Conservation (phyloP, 2,888 invertebrate genomes). For the Noctua comes region DNA sequence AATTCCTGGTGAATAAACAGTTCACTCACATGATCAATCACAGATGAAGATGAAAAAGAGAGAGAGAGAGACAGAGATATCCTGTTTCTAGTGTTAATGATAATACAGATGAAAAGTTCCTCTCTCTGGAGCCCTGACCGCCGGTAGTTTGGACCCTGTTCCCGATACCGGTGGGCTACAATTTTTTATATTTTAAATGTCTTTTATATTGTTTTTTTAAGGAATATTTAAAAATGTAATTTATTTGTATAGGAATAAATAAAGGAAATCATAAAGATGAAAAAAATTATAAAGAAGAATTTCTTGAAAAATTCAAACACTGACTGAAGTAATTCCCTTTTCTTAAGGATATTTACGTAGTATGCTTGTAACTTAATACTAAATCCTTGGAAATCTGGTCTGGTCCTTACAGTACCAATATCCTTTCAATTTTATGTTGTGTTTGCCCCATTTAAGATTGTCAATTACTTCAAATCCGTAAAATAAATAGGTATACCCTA, state of each 20-base stretch:
- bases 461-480: neutral
- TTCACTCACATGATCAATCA: neutral
- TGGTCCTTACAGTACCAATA: neutral
- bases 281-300: neutral
- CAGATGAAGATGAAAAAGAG: neutral
- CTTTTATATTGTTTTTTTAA: no score
- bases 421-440: neutral
- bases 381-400: neutral
- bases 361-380: neutral
- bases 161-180: no score
- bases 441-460: conserved; percentile 5
- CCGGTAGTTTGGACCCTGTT: no score
- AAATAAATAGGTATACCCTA: conserved; percentile 19
- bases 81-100: no score
- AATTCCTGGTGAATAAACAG: neutral
- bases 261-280: neutral
- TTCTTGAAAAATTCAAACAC: neutral
- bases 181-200: no score
- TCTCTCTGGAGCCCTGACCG: no score
- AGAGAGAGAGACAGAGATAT: no score
- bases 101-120: no score
- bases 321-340: neutral
- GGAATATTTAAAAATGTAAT: no score
- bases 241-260: no score
- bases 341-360: neutral